Evolutionary conservation across 2,113 vertebrate species (phyloP), one percentile per base, ranked within the genome.

Genomic region (Xyrauchen texanus): DNA sequence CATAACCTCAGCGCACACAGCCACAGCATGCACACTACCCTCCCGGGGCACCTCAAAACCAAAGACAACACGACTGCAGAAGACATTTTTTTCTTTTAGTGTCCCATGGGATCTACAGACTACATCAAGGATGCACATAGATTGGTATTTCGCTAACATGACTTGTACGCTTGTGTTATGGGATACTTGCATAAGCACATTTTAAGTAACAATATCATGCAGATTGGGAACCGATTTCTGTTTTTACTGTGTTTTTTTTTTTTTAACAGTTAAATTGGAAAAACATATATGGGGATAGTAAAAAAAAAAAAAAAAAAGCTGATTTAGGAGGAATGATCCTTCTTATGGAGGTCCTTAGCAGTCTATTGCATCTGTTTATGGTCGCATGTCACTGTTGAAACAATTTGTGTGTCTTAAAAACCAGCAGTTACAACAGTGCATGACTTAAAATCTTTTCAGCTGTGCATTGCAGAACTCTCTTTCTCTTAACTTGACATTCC

Each of bases 21-120:
- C 81, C 6, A 49, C 47, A 6, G 6, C 47, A 47, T 68, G 1
- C 84, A 88, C 0, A 86, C 88, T 0, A 13, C 4, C 0, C 88
- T 85, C 0, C 86, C 87, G 13, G 85, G 85, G 16, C 90, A 87
- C 49, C 89, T 83, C 52, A 85, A 78, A 75, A 84, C 87, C 0
- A 3, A 87, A 5, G 68, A 77, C 0, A 57, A 79, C 55, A 15
- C 8, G 0, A 68, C 7, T 7, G 85, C 83, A 53, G 88, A 90
- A 9, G 87, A 85, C 66, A 79, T 88, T 6, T 82, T 88, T 4
- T 90, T 87, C 83, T 72, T 92, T 57, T 93, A 82, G 86, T 0
- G 8, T 5, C 1, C 6, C 47, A 44, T 65, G n/a, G 6, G 6
- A 49, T 49, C 47, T 49, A 6, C 47, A 49, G 8, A 7, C 47